Percentiles rank a stretch among this genome's conserved stretches.
phyloP scores from a whole-genome alignment of 2,797 vertebrate species.

The Acipenser ruthenus region DNA sequence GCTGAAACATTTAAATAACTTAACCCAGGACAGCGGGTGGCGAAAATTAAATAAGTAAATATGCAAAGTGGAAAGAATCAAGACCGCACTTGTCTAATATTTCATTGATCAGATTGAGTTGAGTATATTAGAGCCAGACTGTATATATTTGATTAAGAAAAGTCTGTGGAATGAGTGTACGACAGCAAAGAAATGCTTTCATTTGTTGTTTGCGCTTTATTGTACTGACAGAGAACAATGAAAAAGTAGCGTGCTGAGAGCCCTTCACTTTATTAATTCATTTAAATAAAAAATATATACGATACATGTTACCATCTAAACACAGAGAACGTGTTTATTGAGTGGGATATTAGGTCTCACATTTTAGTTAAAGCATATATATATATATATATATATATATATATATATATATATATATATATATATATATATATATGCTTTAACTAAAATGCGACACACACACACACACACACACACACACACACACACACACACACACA shows the following conservation, averaged over 20 bases:
- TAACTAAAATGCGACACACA: no score
- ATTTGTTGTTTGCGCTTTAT: conserved; percentile 34
- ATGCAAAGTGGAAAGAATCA: conserved; percentile 66
- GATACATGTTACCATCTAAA: conserved; percentile 15
- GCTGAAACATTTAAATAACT: conserved; percentile 80
- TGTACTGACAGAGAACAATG: conserved; percentile 42
- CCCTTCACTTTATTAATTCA: conserved; percentile 58
- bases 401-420: no score
- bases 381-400: no score
- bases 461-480: no score
- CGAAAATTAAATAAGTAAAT: conserved; percentile 70
- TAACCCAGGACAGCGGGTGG: conserved; percentile 91
- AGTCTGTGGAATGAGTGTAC: conserved; percentile 33
- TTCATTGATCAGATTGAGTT: conserved; percentile 74
- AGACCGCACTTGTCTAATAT: conserved; percentile 76
- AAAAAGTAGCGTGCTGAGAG: conserved; percentile 51
- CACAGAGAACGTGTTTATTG: no score
- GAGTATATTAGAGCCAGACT: conserved; percentile 60
- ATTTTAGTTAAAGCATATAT: no score
- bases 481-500: no score
- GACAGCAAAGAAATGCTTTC: conserved; percentile 31
- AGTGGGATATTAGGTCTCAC: no score
- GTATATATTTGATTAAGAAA: conserved; percentile 61
- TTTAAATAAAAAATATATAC: conserved; percentile 63
- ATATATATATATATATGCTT: no score